A percentile compares a stretch with the other conserved stretches of the same genome.
Conservation (phyloP, 2,888 invertebrate genomes). For the Dioctria rufipes region DNA sequence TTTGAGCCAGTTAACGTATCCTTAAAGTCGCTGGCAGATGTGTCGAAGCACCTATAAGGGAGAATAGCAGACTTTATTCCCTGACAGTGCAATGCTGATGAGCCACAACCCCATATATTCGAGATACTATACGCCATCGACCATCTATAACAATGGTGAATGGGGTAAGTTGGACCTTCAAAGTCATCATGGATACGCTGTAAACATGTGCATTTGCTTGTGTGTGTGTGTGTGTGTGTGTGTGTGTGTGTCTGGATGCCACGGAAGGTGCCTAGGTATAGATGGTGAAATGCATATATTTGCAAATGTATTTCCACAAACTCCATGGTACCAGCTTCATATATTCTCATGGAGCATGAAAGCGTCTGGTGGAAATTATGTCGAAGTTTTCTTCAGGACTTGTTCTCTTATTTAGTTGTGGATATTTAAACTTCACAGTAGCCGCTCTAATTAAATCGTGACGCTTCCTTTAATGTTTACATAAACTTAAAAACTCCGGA, state of each 20-base stretch:
- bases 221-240: no score
- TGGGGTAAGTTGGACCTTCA: background rate
- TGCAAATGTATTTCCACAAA: background rate
- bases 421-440: background rate
- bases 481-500: background rate
- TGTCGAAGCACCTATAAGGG: background rate
- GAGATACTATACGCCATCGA: background rate
- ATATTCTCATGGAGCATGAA: background rate
- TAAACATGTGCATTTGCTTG: background rate
- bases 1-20: slow-evolving; percentile 34
- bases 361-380: background rate
- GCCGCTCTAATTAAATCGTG: background rate
- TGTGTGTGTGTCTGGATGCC: no score
- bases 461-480: background rate
- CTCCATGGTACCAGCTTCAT: background rate
- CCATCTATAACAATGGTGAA: background rate
- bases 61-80: background rate
- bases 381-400: background rate
- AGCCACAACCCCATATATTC: background rate
- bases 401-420: background rate
- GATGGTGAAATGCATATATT: background rate
- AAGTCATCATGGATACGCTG: background rate
- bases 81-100: background rate
- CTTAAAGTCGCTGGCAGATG: background rate
- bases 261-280: background rate